These are phyloP conservation scores for Salarias fasciatus DNA, from an alignment of 2,797 vertebrate genomes.

Conservation along the genomic window DNA sequence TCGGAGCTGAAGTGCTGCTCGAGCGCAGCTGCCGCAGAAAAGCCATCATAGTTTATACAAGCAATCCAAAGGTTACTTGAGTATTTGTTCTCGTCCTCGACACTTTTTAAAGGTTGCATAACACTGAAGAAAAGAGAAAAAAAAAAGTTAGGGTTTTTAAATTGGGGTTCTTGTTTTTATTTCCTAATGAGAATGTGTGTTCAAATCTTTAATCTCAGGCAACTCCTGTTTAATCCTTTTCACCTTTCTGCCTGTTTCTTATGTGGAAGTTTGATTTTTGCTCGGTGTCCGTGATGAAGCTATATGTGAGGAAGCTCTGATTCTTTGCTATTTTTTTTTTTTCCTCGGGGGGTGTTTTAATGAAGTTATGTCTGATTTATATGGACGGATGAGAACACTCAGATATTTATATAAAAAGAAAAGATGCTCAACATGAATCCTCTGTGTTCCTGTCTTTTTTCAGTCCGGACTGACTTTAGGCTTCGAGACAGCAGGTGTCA, in stretches of 20 bases:
- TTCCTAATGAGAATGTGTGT: background rate
- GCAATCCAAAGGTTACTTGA: constrained; percentile 35
- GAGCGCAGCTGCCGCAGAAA: constrained; percentile 21
- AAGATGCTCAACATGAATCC: constrained; percentile 26
- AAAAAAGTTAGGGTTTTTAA: background rate
- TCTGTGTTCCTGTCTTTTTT: constrained; percentile 6
- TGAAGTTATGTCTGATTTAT: constrained; percentile 46
- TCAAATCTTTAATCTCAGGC: constrained; percentile 54
- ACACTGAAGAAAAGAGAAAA: constrained; percentile 25
- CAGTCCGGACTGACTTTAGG: constrained; percentile 10
- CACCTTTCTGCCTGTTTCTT: constrained; percentile 39
- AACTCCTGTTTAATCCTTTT: constrained; percentile 40
- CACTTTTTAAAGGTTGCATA: constrained; percentile 27
- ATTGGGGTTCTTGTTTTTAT: constrained; percentile 22
- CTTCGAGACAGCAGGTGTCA: constrained; percentile 72
- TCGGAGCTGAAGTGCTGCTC: constrained; percentile 40
- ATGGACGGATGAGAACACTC: constrained; percentile 37
- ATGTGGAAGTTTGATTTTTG: constrained; percentile 19
- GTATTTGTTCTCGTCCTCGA: background rate
- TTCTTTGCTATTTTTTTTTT: constrained; percentile 21
- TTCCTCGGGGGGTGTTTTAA: background rate
- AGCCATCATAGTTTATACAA: constrained; percentile 53
- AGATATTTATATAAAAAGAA: constrained; percentile 50
- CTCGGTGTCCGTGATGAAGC: constrained; percentile 22
- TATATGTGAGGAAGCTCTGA: background rate